Evolutionary conservation across 2,888 invertebrate species (phyloP).

Genomic region (Microctonus hyperodae): DNA sequence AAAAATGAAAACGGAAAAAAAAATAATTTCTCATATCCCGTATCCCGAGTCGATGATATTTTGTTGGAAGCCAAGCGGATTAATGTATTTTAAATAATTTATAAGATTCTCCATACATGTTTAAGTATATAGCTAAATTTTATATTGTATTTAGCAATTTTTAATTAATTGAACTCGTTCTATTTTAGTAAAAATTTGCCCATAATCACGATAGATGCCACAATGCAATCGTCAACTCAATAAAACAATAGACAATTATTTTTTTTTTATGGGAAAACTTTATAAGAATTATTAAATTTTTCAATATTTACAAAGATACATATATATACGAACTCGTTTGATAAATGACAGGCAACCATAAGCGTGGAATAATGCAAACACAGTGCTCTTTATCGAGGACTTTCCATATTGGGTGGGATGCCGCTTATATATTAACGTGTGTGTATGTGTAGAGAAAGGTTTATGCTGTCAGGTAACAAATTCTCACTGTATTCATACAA

Average conservation of each 20-base stretch:
- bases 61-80: slow-evolving; percentile 50
- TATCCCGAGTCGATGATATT: slow-evolving; percentile 25
- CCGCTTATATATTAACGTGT: neutral
- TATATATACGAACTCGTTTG: neutral
- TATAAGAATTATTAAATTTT: too few species aligned
- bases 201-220: too few species aligned
- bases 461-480: slow-evolving; percentile 4
- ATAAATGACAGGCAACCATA: neutral
- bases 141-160: slow-evolving; percentile 37
- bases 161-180: too few species aligned
- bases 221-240: slow-evolving; percentile 12
- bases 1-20: slow-evolving; percentile 26
- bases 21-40: neutral
- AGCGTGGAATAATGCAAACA: neutral
- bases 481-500: neutral
- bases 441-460: slow-evolving; percentile 3
- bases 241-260: neutral
- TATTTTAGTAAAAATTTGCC: too few species aligned
- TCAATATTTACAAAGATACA: too few species aligned
- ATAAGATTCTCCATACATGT: slow-evolving; percentile 35
- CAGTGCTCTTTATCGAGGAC: neutral
- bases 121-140: neutral
- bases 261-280: too few species aligned
- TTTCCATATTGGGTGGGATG: slow-evolving; percentile 13
- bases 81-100: slow-evolving; percentile 54